Conservation (phyloP, 2,113 vertebrate species). For the Cottus gobio region DNA sequence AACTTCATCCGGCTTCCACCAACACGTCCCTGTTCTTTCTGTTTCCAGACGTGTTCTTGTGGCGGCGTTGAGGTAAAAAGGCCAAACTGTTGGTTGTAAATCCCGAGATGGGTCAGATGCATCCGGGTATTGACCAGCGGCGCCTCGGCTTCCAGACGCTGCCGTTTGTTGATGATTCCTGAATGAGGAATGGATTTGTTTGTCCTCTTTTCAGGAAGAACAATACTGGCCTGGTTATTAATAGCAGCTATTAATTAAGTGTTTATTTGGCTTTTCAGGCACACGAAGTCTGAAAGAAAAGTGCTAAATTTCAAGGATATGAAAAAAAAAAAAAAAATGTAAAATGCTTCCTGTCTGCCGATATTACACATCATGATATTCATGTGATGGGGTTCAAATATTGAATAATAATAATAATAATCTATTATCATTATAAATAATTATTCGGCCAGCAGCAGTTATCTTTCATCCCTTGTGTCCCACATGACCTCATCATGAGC, state of each 20-base stretch:
- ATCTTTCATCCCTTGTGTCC: too few species aligned
- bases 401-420: too few species aligned
- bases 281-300: neutral
- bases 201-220: neutral
- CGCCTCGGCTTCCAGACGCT: conserved; percentile 2
- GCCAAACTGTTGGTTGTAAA: conserved; percentile 49
- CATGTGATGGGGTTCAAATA: too few species aligned
- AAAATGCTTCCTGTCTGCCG: too few species aligned
- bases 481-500: too few species aligned
- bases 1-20: conserved; percentile 30
- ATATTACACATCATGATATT: too few species aligned
- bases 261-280: conserved; percentile 15
- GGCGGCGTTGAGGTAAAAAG: conserved; percentile 38
- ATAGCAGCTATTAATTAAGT: neutral
- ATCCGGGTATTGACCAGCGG: conserved; percentile 53
- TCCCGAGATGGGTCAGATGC: conserved; percentile 70
- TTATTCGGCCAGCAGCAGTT: too few species aligned
- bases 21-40: neutral
- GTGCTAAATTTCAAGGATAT: neutral
- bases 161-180: neutral
- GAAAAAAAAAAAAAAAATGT: too few species aligned
- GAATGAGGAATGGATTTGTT: neutral
- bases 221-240: neutral
- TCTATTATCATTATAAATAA: too few species aligned
- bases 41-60: conserved; percentile 44